phyloP scores from a whole-genome alignment of 2,888 invertebrate genomes.

The Spisula solida region DNA sequence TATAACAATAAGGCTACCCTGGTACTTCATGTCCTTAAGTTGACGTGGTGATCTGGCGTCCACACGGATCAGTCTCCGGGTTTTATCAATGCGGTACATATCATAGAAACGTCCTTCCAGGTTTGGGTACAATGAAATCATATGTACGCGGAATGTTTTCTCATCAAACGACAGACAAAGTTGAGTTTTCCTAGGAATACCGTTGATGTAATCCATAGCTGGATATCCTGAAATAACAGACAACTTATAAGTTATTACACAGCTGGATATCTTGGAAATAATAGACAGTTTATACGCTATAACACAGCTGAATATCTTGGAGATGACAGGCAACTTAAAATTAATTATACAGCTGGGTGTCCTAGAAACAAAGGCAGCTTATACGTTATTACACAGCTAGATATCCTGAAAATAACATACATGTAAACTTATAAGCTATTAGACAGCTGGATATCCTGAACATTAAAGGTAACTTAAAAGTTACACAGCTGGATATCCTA shows the following conservation, averaged over 20 bases:
- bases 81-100: slow-evolving; percentile 77
- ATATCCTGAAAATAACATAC: slow-evolving; percentile 64
- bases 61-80: slow-evolving; percentile 74
- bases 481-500: too few relatives aligned
- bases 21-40: slow-evolving; percentile 77
- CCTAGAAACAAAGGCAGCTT: too few relatives aligned
- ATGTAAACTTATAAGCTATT: background rate
- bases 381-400: slow-evolving; percentile 49
- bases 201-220: slow-evolving; percentile 73
- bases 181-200: slow-evolving; percentile 74
- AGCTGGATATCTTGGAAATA: slow-evolving; percentile 70
- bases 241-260: slow-evolving; percentile 28
- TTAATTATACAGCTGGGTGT: too few relatives aligned
- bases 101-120: slow-evolving; percentile 72
- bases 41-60: slow-evolving; percentile 73
- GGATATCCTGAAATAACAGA: slow-evolving; percentile 70
- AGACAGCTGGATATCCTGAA: slow-evolving; percentile 72
- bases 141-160: slow-evolving; percentile 68
- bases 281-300: too few relatives aligned
- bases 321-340: too few relatives aligned
- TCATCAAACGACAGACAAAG: slow-evolving; percentile 67
- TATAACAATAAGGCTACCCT: slow-evolving; percentile 77
- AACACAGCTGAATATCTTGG: too few relatives aligned
- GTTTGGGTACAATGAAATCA: slow-evolving; percentile 69
- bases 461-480: too few relatives aligned